Evolutionary conservation across 2,888 invertebrate species (phyloP), one percentile per base, ranked within the genome.

Genomic region (Macaria notata): DNA sequence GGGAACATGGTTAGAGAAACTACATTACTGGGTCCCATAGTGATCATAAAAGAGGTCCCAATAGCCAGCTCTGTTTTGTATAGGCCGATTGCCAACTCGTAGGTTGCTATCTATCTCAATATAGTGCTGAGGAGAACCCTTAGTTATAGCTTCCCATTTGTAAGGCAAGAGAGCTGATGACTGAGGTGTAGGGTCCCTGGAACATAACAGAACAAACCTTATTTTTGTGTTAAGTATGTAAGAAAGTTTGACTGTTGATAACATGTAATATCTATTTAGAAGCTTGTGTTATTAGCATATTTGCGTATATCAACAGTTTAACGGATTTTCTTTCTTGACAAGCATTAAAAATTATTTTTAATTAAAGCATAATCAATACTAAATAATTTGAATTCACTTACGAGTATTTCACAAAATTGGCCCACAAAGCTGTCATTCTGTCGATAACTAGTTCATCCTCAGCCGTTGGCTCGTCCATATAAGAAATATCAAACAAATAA

Each of bases 361-460:
- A 19, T 19, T 19, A 19, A 19, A 19, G 19, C 1, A 19, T 19
- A 1, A 19, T 19, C 19, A 19, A 19, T 19, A 19, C 1, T 19
- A 19, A 2, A 19, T 19, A 1, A 19, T 19, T 19, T 19, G 19
- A 19, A 19, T 19, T 19, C 19, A 36, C 71, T 3, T 72, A 78
- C 79, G 77, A 72, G 41, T 70, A 72, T 69, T 79, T 81, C 5
- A 67, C 79, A 63, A 79, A 79, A 55, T 80, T 79, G 0, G 76
- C 57, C 81, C 81, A 81, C 43, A 80, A 49, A 3, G 71, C 72
- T 4, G 80, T 79, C 6, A 81, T 64, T 4, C 70, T 66, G 46
- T 80, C 75, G 30, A 80, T 68, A 1, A 71, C 59, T 1, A 73
- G 50, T 54, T 73, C 72, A 51, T 81, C 81, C 53, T 72, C 65